Evolutionary conservation across 2,113 vertebrate species (phyloP).

Genomic region (Pongo pygmaeus): DNA sequence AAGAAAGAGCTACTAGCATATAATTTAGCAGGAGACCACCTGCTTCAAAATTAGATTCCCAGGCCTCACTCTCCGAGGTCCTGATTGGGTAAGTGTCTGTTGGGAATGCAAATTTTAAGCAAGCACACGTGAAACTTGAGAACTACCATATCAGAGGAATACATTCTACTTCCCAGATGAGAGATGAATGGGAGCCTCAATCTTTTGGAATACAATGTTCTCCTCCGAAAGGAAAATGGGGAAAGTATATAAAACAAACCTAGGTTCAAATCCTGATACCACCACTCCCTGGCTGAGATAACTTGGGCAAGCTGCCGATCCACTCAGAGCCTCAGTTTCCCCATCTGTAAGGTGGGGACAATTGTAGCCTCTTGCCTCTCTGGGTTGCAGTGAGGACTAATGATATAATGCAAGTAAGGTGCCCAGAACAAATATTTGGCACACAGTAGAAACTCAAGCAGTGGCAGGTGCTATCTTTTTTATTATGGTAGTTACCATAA

Average conservation of each 20-base stretch:
- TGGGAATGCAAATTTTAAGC: neutral
- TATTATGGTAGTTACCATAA: no score
- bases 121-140: fast-evolving
- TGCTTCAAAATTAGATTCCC: neutral
- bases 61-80: neutral
- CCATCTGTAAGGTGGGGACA: neutral
- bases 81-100: neutral
- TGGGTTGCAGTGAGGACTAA: neutral
- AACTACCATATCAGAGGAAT: neutral
- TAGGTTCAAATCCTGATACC: neutral
- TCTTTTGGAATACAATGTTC: neutral
- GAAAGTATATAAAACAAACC: neutral
- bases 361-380: neutral
- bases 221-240: neutral
- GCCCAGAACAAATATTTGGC: neutral
- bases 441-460: neutral
- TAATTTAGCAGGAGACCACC: neutral
- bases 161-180: neutral
- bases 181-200: neutral
- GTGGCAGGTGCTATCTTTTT: neutral
- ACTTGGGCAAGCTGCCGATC: neutral
- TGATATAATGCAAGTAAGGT: neutral
- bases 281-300: neutral
- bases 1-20: neutral
- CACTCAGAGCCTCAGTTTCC: neutral